Evolutionary conservation across 1,140 invertebrate genomes (phyloP).

Genomic region (Dufourea novaeangliae): DNA sequence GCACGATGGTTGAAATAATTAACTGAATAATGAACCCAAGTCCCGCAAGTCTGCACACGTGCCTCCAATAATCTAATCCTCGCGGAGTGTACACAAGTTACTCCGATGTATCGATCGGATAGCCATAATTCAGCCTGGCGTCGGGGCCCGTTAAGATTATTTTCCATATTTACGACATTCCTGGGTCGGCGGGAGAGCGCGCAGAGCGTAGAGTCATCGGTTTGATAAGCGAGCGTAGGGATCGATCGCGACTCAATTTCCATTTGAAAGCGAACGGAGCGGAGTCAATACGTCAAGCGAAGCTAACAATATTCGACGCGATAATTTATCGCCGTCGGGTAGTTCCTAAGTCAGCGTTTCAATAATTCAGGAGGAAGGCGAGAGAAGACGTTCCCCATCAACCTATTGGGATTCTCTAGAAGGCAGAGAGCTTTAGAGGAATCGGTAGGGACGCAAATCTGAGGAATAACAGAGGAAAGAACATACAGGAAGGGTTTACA

Average conservation of each 20-base stretch:
- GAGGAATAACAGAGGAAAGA: slow-evolving; percentile 1
- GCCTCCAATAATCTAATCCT: not conserved
- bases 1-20: too few relatives aligned
- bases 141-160: slow-evolving; percentile 29
- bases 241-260: slow-evolving; percentile 25
- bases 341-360: slow-evolving; percentile 37
- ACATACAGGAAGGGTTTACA: not conserved
- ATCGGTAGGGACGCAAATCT: slow-evolving; percentile 54
- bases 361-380: slow-evolving; percentile 53
- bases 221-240: not conserved
- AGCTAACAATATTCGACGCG: slow-evolving; percentile 16
- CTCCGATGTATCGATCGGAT: slow-evolving; percentile 34
- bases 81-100: not conserved
- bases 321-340: slow-evolving; percentile 31
- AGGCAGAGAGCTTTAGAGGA: slow-evolving; percentile 29
- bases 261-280: slow-evolving; percentile 22
- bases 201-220: not conserved
- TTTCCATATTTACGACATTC: slow-evolving; percentile 39
- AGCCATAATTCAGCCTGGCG: slow-evolving; percentile 39
- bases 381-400: not conserved
- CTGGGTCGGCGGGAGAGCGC: not conserved
- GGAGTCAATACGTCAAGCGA: slow-evolving; percentile 18
- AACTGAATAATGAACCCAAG: too few relatives aligned
- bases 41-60: not conserved
- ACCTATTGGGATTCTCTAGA: slow-evolving; percentile 17